These are phyloP conservation scores for Ophioderma brevispina DNA, from an alignment of 35 echinoderm and acorn worm species.

Conservation along the genomic window DNA sequence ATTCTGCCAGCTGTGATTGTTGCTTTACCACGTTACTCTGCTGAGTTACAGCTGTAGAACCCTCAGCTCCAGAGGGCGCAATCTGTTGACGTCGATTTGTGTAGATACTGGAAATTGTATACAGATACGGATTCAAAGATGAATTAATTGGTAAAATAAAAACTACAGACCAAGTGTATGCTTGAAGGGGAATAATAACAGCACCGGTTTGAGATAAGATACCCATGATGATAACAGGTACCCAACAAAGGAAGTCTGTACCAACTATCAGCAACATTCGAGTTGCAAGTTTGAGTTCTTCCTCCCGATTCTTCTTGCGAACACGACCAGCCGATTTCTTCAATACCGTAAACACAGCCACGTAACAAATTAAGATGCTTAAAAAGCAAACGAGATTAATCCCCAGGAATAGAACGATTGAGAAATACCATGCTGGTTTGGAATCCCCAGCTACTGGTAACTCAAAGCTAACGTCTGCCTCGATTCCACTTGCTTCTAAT, in stretches of 20 bases:
- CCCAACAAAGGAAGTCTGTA: constrained; percentile 43
- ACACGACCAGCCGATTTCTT: background rate
- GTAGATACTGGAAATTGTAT: constrained; percentile 21
- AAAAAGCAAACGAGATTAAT: constrained; percentile 9
- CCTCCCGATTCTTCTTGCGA: background rate
- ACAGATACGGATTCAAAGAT: constrained; percentile 57
- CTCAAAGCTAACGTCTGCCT: background rate
- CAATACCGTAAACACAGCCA: background rate
- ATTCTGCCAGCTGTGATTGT: too few relatives aligned
- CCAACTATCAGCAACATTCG: constrained; percentile 32
- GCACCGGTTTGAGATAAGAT: constrained; percentile 12
- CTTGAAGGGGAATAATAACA: background rate
- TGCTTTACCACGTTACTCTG: too few relatives aligned
- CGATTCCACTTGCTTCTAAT: background rate
- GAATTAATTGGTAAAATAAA: constrained; percentile 70
- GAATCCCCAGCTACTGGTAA: background rate
- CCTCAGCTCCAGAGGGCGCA: too few relatives aligned
- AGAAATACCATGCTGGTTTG: too few relatives aligned
- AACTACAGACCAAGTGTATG: constrained; percentile 39
- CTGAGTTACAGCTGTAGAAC: too few relatives aligned
- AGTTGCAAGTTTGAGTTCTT: constrained; percentile 32
- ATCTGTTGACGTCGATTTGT: too few relatives aligned
- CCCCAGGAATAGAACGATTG: background rate
- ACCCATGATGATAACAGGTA: constrained; percentile 47
- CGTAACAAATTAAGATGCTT: constrained; percentile 10